phyloP scores from a whole-genome alignment of 1,140 invertebrate species.

The Plodia interpunctella region DNA sequence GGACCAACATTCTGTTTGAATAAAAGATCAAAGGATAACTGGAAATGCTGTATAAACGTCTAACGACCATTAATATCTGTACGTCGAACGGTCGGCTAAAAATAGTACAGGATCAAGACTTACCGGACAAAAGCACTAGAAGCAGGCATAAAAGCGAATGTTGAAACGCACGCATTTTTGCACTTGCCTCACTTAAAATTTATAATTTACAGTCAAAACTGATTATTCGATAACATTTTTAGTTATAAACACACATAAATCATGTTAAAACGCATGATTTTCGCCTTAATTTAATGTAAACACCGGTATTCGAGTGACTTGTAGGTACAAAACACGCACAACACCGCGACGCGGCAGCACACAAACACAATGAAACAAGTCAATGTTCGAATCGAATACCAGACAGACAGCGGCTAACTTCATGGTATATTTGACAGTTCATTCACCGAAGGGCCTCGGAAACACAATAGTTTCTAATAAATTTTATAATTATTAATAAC shows the following conservation, averaged over 20 bases:
- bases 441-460: conserved; percentile 36
- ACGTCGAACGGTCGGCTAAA: conserved; percentile 57
- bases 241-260: conserved; percentile 34
- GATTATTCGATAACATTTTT: conserved; percentile 44
- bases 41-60: conserved; percentile 24
- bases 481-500: background rate
- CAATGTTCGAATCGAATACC: background rate
- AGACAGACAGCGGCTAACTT: conserved; percentile 65
- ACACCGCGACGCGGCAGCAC: conserved; percentile 33
- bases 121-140: conserved; percentile 59
- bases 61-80: conserved; percentile 60
- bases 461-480: conserved; percentile 10
- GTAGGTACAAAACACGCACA: conserved; percentile 15
- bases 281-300: conserved; percentile 17
- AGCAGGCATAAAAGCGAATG: conserved; percentile 34
- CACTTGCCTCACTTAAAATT: conserved; percentile 36
- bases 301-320: conserved; percentile 7
- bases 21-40: conserved; percentile 6
- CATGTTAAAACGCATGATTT: background rate
- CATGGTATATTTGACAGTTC: conserved; percentile 65
- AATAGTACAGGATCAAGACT: conserved; percentile 65
- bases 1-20: conserved; percentile 3
- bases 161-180: conserved; percentile 51
- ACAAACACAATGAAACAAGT: conserved; percentile 27
- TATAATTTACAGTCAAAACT: conserved; percentile 31